Conservation (phyloP, 2,888 invertebrate genomes). For the Archaeoteleia sp. region DNA sequence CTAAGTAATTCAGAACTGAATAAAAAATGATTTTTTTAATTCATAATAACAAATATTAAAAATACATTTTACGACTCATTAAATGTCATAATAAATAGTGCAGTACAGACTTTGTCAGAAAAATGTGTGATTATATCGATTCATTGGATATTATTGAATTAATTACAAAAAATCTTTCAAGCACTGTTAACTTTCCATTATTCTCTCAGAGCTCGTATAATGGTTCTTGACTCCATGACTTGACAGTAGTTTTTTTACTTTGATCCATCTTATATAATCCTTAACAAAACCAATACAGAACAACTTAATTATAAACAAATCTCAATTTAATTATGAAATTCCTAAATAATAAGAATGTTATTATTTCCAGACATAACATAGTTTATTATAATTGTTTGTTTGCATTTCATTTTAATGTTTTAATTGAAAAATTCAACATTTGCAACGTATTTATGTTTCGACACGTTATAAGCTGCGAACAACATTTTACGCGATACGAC, state of each 20-base stretch:
- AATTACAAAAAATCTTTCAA: conserved; percentile 36
- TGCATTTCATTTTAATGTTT: neutral
- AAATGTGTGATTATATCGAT: too few relatives aligned
- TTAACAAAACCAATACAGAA: conserved; percentile 17
- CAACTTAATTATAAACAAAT: conserved; percentile 1
- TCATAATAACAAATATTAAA: too few relatives aligned
- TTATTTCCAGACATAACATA: too few relatives aligned
- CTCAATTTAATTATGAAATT: neutral
- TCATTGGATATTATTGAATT: conserved; percentile 28
- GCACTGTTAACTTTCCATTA: conserved; percentile 32
- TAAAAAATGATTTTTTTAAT: too few relatives aligned
- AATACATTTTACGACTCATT: too few relatives aligned
- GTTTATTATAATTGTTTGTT: neutral
- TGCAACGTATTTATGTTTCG: neutral
- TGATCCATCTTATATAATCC: conserved; percentile 14
- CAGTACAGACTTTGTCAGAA: too few relatives aligned
- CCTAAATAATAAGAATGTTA: neutral
- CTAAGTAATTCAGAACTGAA: too few relatives aligned
- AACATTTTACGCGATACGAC: conserved; percentile 18
- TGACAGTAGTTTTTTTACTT: conserved; percentile 31
- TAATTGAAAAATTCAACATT: neutral
- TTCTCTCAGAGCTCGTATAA: conserved; percentile 27
- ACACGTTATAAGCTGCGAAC: conserved; percentile 3
- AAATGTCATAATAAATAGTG: too few relatives aligned
- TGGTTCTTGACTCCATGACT: conserved; percentile 27